Base-by-base conservation (phyloP, 2,797 vertebrate species). In the Coracias cyanogaster region DNA sequence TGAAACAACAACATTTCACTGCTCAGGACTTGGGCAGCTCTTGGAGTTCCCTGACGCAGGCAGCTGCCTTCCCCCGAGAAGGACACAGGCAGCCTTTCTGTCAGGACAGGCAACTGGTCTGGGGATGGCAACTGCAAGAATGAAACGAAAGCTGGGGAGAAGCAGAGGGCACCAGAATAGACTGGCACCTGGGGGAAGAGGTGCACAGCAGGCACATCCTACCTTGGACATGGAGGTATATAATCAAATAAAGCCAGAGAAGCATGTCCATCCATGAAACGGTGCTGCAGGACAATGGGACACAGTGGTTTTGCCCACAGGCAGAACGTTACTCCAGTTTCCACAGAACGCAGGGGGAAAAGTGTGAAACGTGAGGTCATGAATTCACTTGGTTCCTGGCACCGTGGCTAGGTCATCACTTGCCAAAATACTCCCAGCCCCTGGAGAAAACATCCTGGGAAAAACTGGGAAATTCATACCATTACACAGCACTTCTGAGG, bases 1-100 rank as follows among this genome's bases (percentile, higher is more conserved):
- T 98, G 96, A 97, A 94, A 92, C 73, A 82, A 91, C 73, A 94
- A 89, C 93, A 92, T 95, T 96, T 80, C 49, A 16, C 74, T 70
- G 70, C 79, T 90, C 54, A 46, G 82, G 60, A 49, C 13, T 9
- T 3, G 25, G 78, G 71, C 77, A 93, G 82, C 49, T 79, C 60
- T 31, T 43, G 85, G 35, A 66, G 49, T 1, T 90, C 78, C 45
- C 54, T 19, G 54, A 31, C 4, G 16, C 69, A 62, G 61, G 25
- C n/a, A 90, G 46, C 52, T 39, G 49, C 87, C 41, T 65, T 46
- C 41, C 20, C 20, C 52, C 15, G 13, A 26, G 82, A 29, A 76
- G 37, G 48, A 72, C 66, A 85, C 22, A 4, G 39, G 31, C 37
- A 78, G 61, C 37, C 37, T 29, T 65, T 70, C 45, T 3, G 1